A percentile compares a stretch with the other conserved stretches of the same genome.
phyloP scores from a whole-genome alignment of 92 coral and sea anemone genomes.

The Blastomussa wellsi region DNA sequence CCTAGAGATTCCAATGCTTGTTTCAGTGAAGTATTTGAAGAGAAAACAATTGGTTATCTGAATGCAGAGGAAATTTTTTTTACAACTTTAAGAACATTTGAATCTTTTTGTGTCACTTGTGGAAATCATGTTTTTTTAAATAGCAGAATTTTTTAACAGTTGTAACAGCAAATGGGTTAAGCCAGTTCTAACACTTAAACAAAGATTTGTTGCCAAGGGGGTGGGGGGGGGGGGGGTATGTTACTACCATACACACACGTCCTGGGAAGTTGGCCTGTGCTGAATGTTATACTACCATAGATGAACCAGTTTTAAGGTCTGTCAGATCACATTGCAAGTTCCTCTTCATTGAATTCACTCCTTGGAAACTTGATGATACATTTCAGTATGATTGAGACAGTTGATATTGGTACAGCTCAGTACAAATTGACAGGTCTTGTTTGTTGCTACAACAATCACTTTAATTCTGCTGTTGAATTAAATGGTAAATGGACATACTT shows the following conservation, averaged over 20 bases:
- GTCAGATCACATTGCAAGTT: slow-evolving; percentile 4
- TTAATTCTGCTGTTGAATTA: slow-evolving; percentile 29
- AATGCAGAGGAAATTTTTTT: slow-evolving; percentile 3
- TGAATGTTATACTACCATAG: neutral
- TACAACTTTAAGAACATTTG: neutral
- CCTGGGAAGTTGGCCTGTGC: slow-evolving; percentile 24
- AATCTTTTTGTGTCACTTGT: neutral
- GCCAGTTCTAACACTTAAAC: slow-evolving; percentile 20
- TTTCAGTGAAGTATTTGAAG: neutral
- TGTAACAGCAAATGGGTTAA: slow-evolving; percentile 35
- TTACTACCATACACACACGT: slow-evolving; percentile 25
- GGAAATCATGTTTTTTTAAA: neutral
- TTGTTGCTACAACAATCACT: slow-evolving; percentile 37
- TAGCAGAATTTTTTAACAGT: slow-evolving; percentile 37
- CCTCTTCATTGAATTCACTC: slow-evolving; percentile 42
- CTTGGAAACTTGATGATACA: slow-evolving; percentile 21
- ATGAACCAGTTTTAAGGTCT: slow-evolving; percentile 28
- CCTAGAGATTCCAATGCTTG: neutral
- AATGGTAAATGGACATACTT: slow-evolving; percentile 31
- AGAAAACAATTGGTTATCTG: slow-evolving; percentile 3
- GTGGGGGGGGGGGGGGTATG: too few relatives aligned
- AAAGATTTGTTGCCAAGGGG: slow-evolving; percentile 50
- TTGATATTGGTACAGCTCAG: slow-evolving; percentile 26
- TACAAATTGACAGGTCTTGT: slow-evolving; percentile 44
- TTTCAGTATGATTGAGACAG: slow-evolving; percentile 27